Base-by-base conservation (phyloP, 2,113 vertebrate species). In the Neodon shergylaensis region DNA sequence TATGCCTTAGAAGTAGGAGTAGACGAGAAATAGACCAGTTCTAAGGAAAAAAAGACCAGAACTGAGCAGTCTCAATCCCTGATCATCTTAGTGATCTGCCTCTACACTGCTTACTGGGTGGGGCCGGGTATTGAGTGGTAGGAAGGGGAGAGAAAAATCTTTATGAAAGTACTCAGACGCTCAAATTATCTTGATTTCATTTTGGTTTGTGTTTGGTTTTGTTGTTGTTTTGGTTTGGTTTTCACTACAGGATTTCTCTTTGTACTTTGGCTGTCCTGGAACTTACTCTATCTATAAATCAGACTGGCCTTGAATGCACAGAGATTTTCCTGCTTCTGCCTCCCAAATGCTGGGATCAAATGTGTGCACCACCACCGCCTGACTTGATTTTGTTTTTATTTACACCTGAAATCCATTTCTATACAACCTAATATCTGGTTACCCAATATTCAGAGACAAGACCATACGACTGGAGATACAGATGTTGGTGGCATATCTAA, bases 131-230 rank as follows among this genome's bases (percentile, higher is more conserved):
- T 3, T 1, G 16, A 7, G 31, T 2, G 3, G 26, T 9, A 24
- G 54, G 7, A 26, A 83, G 39, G 33, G 76, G 61, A 94, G 88
- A 92, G 63, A 33, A 66, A 77, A 66, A 87, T 93, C 54, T 79
- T 70, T 44, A 94, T 84, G 47, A 95, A 93, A 78, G 33, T 81
- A 85, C 49, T 85, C 54, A 85, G 65, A 54, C 28, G 42, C 92
- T 79, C 77, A 91, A 68, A 79, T 74, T 66, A 79, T 88, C 54
- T 91, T 39, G 42, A 88, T 61, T 83, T 85, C 33, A 1, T 58
- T 58, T 58, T 58, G 58, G 39, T 79, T 58, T 78, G 66, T 33
- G 36, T 72, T n/a, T 21, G 36, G 36, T n/a, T 72, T n/a, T 66
- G 9, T 66, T 66, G 4, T 33, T 66, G 28, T 13, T 66, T 68